These are phyloP conservation scores for Rhabdornis inornatus DNA, from an alignment of 2,113 vertebrate species.

Conservation along the genomic window DNA sequence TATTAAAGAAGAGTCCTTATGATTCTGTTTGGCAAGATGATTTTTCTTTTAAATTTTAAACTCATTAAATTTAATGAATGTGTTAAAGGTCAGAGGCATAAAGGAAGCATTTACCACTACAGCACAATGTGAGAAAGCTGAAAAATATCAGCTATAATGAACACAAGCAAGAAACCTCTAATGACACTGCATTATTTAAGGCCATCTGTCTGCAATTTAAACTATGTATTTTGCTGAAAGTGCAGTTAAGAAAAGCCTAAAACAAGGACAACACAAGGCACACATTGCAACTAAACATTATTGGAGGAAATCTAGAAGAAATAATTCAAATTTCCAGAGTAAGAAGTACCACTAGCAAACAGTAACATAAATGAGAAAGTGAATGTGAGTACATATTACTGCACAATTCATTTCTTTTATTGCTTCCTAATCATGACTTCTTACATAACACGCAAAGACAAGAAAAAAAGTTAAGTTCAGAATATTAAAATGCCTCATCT, in stretches of 20 bases:
- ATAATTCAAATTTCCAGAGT: not conserved
- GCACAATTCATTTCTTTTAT: not conserved
- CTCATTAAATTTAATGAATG: conserved; percentile 48
- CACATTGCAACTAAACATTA: not conserved
- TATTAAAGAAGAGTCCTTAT: conserved; percentile 2
- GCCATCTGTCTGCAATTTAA: not conserved
- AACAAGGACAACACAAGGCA: not conserved
- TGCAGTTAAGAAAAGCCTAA: not conserved
- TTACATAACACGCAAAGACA: not conserved
- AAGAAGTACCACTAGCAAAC: not conserved
- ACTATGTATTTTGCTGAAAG: not conserved
- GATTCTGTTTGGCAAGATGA: not conserved
- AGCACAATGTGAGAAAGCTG: not conserved
- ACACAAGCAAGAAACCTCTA: not conserved
- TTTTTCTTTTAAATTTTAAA: conserved; percentile 29
- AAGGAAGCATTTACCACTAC: conserved; percentile 15
- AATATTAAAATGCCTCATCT: not conserved
- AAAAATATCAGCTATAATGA: conserved; percentile 23
- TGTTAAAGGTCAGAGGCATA: conserved; percentile 49
- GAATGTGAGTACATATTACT: not conserved
- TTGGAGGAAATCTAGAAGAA: not conserved
- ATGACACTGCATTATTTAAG: not conserved
- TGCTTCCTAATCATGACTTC: not conserved
- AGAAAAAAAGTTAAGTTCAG: not conserved
- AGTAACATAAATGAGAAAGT: not conserved